A percentile compares a stretch with the other conserved stretches of the same genome.
Evolutionary conservation across 2,888 invertebrate genomes (phyloP).

Genomic region (Zaprionus lineosus): DNA sequence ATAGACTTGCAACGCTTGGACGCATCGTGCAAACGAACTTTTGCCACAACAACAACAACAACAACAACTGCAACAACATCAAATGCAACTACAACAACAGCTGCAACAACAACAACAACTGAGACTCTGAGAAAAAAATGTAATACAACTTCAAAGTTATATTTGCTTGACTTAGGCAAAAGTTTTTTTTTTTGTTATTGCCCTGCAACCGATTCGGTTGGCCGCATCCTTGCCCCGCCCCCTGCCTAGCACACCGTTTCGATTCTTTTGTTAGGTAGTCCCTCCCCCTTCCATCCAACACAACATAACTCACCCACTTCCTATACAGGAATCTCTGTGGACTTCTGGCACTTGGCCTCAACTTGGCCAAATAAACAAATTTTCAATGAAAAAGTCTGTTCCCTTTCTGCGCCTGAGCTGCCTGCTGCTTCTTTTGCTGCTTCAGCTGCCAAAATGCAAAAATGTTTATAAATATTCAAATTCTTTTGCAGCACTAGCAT

Average conservation of each 20-base stretch:
- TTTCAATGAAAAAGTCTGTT: slow-evolving; percentile 65
- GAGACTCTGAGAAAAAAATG: slow-evolving; percentile 42
- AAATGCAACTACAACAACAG: slow-evolving; percentile 8
- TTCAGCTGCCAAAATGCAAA: slow-evolving; percentile 67
- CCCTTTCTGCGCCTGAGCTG: slow-evolving; percentile 8
- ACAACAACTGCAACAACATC: slow-evolving; percentile 2
- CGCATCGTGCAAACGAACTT: slow-evolving; percentile 58
- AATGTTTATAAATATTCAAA: slow-evolving; percentile 77
- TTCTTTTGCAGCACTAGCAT: slow-evolving; percentile 48
- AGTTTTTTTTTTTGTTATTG: slow-evolving; percentile 66
- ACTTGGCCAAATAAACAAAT: slow-evolving; percentile 71
- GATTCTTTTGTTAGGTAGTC: too few species aligned
- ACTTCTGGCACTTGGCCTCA: slow-evolving; percentile 54
- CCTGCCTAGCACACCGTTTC: too few species aligned
- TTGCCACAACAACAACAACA: slow-evolving; percentile 19
- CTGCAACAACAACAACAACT: slow-evolving; percentile 6
- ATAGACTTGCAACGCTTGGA: slow-evolving; percentile 63
- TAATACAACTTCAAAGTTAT: slow-evolving; percentile 61
- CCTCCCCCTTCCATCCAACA: neutral
- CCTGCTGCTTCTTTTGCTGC: neutral
- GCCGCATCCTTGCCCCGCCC: neutral
- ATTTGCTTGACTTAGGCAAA: slow-evolving; percentile 72
- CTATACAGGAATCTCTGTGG: slow-evolving; percentile 25
- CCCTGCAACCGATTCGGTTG: slow-evolving; percentile 27
- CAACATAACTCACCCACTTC: neutral